Conservation (phyloP, 2,113 vertebrate species). For the Myrmophylax atrothorax region DNA sequence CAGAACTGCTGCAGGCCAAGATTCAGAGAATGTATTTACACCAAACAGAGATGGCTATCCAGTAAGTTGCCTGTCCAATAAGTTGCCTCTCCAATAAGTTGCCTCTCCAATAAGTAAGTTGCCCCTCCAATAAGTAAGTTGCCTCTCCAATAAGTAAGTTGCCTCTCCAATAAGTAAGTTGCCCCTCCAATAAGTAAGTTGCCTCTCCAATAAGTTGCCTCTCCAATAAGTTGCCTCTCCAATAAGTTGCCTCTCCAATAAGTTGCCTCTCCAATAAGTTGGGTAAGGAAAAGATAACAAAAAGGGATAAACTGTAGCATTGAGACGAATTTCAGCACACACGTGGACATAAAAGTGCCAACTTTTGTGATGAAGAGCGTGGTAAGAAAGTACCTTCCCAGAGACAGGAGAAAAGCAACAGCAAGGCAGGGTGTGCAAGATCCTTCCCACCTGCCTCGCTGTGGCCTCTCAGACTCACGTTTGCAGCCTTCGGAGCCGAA, state of each 20-base stretch:
- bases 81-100: not conserved
- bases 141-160: not conserved
- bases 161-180: not conserved
- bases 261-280: not conserved
- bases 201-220: not conserved
- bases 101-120: fast-evolving
- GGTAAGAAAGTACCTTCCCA: not conserved
- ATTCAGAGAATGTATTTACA: constrained; percentile 36
- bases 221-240: not conserved
- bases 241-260: no score
- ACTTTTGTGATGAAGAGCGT: fast-evolving
- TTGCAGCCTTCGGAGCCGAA: constrained; percentile 93
- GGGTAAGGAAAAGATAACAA: not conserved
- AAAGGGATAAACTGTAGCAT: not conserved
- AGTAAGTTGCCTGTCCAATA: not conserved
- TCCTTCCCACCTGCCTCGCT: fast-evolving
- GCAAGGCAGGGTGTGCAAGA: not conserved
- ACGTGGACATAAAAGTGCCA: not conserved
- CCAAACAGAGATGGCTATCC: constrained; percentile 28
- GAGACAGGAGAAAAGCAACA: not conserved
- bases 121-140: no score
- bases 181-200: no score
- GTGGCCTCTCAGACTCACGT: constrained; percentile 80
- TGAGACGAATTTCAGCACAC: not conserved
- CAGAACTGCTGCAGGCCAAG: constrained; percentile 1